Evolutionary conservation across 2,113 vertebrate genomes (phyloP).

Genomic region (Epinephelus moara): DNA sequence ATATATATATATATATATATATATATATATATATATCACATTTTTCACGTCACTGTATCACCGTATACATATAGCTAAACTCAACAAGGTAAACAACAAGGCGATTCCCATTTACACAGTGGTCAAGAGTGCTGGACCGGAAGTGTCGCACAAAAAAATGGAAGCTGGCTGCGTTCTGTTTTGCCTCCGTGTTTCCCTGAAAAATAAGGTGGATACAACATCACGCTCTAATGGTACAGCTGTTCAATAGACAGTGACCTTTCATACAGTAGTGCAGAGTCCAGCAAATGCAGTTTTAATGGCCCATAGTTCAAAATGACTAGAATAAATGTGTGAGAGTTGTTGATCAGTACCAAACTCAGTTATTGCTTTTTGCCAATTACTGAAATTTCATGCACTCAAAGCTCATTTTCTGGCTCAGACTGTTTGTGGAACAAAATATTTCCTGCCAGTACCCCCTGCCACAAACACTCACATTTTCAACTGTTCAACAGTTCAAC

Average conservation of each 20-base stretch:
- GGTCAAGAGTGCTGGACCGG: too few relatives aligned
- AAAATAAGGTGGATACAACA: too few relatives aligned
- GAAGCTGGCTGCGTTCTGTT: too few relatives aligned
- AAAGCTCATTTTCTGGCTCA: conserved; percentile 25
- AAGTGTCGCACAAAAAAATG: too few relatives aligned
- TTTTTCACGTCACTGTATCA: too few relatives aligned
- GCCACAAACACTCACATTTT: conserved; percentile 10
- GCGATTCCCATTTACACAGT: too few relatives aligned
- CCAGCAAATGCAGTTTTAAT: conserved; percentile 15
- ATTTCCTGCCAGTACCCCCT: not conserved
- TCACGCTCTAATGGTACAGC: not conserved
- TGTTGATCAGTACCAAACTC: conserved; percentile 29
- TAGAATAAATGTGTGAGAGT: conserved; percentile 23
- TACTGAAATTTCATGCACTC: conserved; percentile 25
- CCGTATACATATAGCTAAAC: too few relatives aligned
- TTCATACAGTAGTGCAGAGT: not conserved
- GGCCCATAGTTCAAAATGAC: conserved; percentile 16
- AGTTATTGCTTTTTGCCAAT: conserved; percentile 14
- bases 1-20: too few relatives aligned
- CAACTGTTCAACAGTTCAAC: not conserved
- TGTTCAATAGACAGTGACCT: not conserved
- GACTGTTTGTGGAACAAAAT: conserved; percentile 18
- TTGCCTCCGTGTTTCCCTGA: too few relatives aligned
- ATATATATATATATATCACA: too few relatives aligned
- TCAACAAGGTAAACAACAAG: too few relatives aligned